Base-by-base conservation (phyloP, 2,113 vertebrate genomes). In the Malurus alboscapulatus region DNA sequence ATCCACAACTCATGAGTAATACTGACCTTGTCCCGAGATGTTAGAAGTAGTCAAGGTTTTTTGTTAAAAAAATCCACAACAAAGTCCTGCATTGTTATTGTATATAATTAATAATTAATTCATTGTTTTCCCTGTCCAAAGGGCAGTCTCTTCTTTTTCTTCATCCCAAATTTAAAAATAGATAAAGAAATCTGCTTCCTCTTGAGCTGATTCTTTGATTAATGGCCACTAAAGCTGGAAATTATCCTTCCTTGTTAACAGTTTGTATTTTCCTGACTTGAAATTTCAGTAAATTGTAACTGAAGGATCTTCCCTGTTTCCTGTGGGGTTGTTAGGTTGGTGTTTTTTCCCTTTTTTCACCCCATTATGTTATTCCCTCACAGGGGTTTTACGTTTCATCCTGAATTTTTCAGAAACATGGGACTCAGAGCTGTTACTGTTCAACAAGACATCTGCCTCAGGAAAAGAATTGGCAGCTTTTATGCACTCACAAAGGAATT, bases 391-490 rank as follows among this genome's bases (percentile, higher is more conserved):
- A 27, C 6, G 1, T 94, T 94, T 96, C 71, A 76, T 62, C 76
- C 51, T 80, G 90, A 38, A 36, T 74, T 84, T 94, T 94, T 88
- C 74, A 86, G 84, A 69, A 93, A 66, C n/a, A 32, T 8, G 8
- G 55, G 38, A 26, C 59, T 83, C 2, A 0, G 50, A 81, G 71
- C 84, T 71, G 42, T 92, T 94, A 89, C 50, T 90, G 79, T 87
- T 87, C 87, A 93, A 51, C 68, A 79, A 83, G 89, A 90, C 73
- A 86, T 90, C 91, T 89, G 90, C 92, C 89, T 93, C 57, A 15
- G 91, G 95, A 92, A 93, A 95, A 79, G 87, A 83, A 34, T 73
- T 89, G 93, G 91, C 89, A 92, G 80, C 89, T 93, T 96, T 95
- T 65, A 69, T 21, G 6, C 29, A 21, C 55, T 91, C 74, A 27